Evolutionary conservation across 2,797 vertebrate genomes (phyloP), one percentile per base, ranked within the genome.

Genomic region (Clarias platycephalus): DNA sequence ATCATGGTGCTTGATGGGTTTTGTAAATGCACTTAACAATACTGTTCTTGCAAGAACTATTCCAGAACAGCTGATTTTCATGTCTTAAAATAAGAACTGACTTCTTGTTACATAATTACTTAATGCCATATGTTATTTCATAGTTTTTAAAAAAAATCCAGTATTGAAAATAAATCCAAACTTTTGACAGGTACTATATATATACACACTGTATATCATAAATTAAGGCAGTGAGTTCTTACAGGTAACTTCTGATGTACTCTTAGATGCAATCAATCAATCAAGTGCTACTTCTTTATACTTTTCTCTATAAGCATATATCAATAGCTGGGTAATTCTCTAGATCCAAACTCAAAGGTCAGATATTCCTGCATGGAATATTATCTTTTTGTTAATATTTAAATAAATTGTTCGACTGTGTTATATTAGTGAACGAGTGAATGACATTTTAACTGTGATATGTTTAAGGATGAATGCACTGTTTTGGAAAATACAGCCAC

Each of bases 221-320:
- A 44, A 44, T 83, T 70, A 78, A 64, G n/a, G 76, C 68, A 66
- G 57, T 63, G 72, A 86, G 37, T 57, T 82, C 80, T 84, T 85
- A 86, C 26, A 63, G 80, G 79, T 72, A 55, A 82, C 74, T 75
- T 77, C 49, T 75, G n/a, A 64, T 57, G 44, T 80, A 66, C 66
- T 83, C 64, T 77, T 71, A 31, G 24, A 68, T 82, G 75, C 72
- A 84, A 70, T 84, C 53, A 82, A 66, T 63, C 67, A 85, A 86
- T 37, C 37, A 37, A 37, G 83, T 83, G 80, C 82, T 88, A 28
- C 67, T 79, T 78, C 57, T 82, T 58, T 79, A 37, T 84, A 67
- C 66, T 49, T 26, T 55, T 70, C 37, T 40, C 34, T 70, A 70
- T 64, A 2, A 86, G 49, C 34, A 81, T 49, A 53, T 86, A 8